These are phyloP conservation scores for Stichodactyla helianthus DNA, from an alignment of 64 coral and sea anemone species.

Conservation along the genomic window DNA sequence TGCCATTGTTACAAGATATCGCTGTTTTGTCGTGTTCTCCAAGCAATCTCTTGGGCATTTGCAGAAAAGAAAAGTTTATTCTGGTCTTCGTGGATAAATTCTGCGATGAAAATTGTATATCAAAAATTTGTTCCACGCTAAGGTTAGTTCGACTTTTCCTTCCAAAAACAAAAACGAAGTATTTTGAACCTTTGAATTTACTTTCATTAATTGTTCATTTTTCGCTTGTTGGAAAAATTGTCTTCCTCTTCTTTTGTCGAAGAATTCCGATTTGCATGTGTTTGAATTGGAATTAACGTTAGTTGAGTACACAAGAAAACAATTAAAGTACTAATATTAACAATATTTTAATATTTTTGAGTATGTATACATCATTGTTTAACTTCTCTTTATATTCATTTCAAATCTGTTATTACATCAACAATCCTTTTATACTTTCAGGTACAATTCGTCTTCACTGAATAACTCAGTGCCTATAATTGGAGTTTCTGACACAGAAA, in stretches of 20 bases:
- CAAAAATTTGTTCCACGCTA: conserved; percentile 39
- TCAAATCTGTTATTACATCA: background rate
- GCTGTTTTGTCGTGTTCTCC: background rate
- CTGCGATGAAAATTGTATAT: conserved; percentile 20
- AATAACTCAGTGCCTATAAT: conserved; percentile 39
- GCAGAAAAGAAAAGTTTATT: conserved; percentile 38
- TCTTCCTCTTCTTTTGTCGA: too few species aligned
- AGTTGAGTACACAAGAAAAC: too few species aligned
- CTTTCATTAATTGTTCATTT: background rate
- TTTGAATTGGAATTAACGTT: too few species aligned
- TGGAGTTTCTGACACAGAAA: conserved; percentile 12
- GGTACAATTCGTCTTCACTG: conserved; percentile 41
- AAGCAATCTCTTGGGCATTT: conserved; percentile 7
- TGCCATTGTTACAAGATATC: conserved; percentile 5
- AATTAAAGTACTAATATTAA: too few species aligned
- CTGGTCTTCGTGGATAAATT: conserved; percentile 48
- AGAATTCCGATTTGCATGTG: too few species aligned
- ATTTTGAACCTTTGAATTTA: background rate
- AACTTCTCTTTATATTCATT: too few species aligned
- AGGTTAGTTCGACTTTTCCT: conserved; percentile 12
- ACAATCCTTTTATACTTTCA: background rate
- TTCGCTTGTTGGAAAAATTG: too few species aligned
- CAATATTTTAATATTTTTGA: too few species aligned
- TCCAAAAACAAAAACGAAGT: background rate
- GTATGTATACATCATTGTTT: too few species aligned